Percentiles rank a stretch among this genome's conserved stretches.
These are phyloP conservation scores for Mayetiola destructor DNA, from an alignment of 2,888 invertebrate genomes.

Conservation along the genomic window DNA sequence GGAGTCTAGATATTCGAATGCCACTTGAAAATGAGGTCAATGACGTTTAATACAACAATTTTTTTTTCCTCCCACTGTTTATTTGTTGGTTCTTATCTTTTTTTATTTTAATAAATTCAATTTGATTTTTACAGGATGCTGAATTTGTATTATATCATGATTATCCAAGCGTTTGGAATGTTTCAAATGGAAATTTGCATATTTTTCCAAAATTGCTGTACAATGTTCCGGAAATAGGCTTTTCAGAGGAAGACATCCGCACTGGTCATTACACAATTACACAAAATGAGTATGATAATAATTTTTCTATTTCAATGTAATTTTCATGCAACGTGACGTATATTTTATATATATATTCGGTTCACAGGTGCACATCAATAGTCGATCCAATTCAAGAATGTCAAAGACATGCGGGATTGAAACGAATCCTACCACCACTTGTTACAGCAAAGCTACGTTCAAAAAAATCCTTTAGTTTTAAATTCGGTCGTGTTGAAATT, in stretches of 20 bases:
- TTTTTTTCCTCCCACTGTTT: not conserved
- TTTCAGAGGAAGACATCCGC: not conserved
- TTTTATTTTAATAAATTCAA: too few relatives aligned
- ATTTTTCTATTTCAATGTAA: not conserved
- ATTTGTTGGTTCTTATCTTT: not conserved
- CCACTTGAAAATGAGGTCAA: slow-evolving; percentile 36
- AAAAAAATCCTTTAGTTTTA: slow-evolving; percentile 47
- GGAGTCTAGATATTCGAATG: slow-evolving; percentile 40
- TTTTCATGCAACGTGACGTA: not conserved
- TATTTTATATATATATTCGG: not conserved
- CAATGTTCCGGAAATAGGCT: slow-evolving; percentile 21
- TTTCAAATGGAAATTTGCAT: slow-evolving; percentile 27
- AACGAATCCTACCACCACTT: slow-evolving; percentile 52
- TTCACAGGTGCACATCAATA: slow-evolving; percentile 38
- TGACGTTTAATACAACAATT: not conserved
- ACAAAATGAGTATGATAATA: not conserved
- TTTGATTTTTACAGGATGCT: slow-evolving; percentile 29
- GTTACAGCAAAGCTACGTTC: slow-evolving; percentile 48
- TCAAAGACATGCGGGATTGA: slow-evolving; percentile 21
- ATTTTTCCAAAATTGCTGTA: slow-evolving; percentile 32
- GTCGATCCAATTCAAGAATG: slow-evolving; percentile 34
- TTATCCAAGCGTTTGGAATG: slow-evolving; percentile 26
- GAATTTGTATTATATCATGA: slow-evolving; percentile 37
- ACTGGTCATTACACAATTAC: not conserved
- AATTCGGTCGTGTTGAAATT: slow-evolving; percentile 52